Evolutionary conservation across 2,888 invertebrate genomes (phyloP), one percentile per base, ranked within the genome.

Genomic region (Calephelis perditalis): DNA sequence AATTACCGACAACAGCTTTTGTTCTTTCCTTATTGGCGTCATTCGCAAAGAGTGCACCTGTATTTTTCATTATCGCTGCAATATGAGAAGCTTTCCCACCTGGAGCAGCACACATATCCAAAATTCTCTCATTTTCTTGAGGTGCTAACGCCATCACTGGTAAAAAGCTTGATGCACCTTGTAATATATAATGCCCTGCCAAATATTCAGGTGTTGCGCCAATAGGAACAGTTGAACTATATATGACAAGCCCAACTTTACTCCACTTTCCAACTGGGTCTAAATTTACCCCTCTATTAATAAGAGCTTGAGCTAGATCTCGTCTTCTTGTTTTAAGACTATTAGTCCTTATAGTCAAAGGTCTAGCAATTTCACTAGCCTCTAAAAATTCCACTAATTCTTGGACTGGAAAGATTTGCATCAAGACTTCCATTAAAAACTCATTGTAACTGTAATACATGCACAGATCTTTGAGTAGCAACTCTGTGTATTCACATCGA

Each of bases 181-280:
- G 99, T 62, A 99, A 92, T 79, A 99, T 97, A 77, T 99, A 99
- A 81, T 99, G 98, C 0, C 99, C 99, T 56, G 98, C 98, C 67
- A 99, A 92, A 90, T 99, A 99, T 87, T 99, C 99, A 0, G 99
- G 99, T 0, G 99, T 99, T 1, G 99, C 99, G 66, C 99, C 99
- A 71, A 99, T 91, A 0, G 99, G 99, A 0, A 99, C 98, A 75
- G 98, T 97, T 0, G 99, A 96, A 69, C 96, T 98, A 81, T 98
- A 99, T 8, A 99, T 93, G 2, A 99, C 98, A 44, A 99, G 91
- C 10, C 99, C 99, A 26, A 99, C 97, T 91, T 98, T 99, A 57
- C 98, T 97, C 99, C 99, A 99, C 82, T 98, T 97, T 6, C 98
- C 99, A 62, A 99, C 93, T 0, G 99, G 99, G 88, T 99, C 99